Base-by-base conservation (phyloP, 2,113 vertebrate species). In the Melanerpes aurifrons region DNA sequence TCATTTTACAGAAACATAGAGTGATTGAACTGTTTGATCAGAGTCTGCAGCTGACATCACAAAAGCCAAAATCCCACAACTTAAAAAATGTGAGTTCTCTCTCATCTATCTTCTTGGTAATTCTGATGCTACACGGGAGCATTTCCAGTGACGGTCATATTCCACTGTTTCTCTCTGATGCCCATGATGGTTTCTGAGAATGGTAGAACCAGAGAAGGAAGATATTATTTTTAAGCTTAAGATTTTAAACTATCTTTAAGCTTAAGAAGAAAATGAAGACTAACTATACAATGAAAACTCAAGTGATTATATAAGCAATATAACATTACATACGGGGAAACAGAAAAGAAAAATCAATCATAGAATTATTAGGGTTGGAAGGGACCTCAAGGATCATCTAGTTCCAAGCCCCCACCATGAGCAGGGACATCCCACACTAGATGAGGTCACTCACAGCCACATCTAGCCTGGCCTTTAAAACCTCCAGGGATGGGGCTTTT, bases 1-100 rank as follows among this genome's bases (percentile, higher is more conserved):
- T 29, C 12, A 7, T 76, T 82, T 87, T 73, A 47, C 9, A 84
- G 72, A 75, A 56, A 50, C 28, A 75, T 7, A 62, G 59, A 80
- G 25, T 32, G 21, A 68, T 70, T 80, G 87, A 78, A 21, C 35
- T 61, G 19, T 79, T 90, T 78, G 59, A 15, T 78, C 13, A 35
- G 15, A 93, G 72, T 71, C 47, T 67, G 40, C 21, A 64, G 50
- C 50, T 11, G 15, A 86, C 84, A 9, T 21, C 24, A 40, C 45
- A 68, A 93, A 89, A 92, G 15, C 58, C 89, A 68, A 93, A 90
- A 80, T 85, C 31, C 32, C 67, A 75, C n/a, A 79, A 71, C 18
- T 22, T 84, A 53, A 90, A 94, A 92, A 90, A 59, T 40, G 37
- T 40, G 37, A 40, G 37, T 40, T 40, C 69, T 62, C 29, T 1